Evolutionary conservation across 2,888 invertebrate genomes (phyloP).

Genomic region (Toxonevra muliebris): DNA sequence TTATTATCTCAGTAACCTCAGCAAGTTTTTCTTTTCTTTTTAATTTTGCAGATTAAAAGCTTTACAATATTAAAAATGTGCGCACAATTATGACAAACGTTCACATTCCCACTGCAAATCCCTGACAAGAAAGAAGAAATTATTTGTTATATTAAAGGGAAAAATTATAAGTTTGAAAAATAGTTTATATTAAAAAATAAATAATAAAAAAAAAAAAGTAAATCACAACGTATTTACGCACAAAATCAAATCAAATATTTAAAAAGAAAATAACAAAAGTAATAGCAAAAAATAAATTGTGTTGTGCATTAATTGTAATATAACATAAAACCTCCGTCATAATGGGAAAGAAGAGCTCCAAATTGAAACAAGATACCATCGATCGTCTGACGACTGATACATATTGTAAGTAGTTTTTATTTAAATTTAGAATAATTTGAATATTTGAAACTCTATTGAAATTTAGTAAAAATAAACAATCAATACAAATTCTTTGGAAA

Average conservation of each 20-base stretch:
- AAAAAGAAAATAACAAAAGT: background rate
- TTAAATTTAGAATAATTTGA: conserved; percentile 5
- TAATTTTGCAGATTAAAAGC: no score
- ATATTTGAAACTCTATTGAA: no score
- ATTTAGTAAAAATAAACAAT: no score
- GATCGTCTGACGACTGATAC: conserved; percentile 91
- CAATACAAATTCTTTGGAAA: no score
- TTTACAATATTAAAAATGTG: background rate
- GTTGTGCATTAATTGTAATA: conserved; percentile 14
- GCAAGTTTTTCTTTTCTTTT: no score
- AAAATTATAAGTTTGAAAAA: background rate
- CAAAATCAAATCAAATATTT: background rate
- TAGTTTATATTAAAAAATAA: background rate
- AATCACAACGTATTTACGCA: background rate
- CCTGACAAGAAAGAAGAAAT: no score
- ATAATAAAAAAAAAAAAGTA: background rate
- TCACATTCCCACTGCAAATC: conserved; percentile 5
- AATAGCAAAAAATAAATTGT: background rate
- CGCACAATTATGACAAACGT: background rate
- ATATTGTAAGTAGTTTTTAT: conserved; percentile 80
- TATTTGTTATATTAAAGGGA: no score
- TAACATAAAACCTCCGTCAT: conserved; percentile 52
- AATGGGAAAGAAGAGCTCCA: conserved; percentile 97
- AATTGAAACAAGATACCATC: conserved; percentile 95
- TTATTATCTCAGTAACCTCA: no score